Evolutionary conservation across 2,888 invertebrate genomes (phyloP).

Genomic region (Eudemis profundana): DNA sequence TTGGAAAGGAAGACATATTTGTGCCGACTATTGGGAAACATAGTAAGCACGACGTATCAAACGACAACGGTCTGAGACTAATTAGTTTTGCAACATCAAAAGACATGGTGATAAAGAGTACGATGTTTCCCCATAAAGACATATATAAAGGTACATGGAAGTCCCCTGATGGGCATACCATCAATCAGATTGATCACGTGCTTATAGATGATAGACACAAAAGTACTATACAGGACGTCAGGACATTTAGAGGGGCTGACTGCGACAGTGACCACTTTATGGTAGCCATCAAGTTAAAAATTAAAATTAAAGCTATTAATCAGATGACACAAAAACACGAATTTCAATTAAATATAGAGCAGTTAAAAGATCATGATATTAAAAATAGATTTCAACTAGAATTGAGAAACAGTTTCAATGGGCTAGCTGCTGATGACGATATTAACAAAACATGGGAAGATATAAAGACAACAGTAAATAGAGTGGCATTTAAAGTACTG

Average conservation of each 20-base stretch:
- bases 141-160: conserved; percentile 3
- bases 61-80: conserved; percentile 1
- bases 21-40: background rate
- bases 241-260: background rate
- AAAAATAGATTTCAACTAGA: background rate
- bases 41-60: background rate
- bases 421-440: background rate
- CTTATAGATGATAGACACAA: background rate
- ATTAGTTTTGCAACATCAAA: background rate
- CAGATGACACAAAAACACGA: background rate
- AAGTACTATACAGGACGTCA: background rate
- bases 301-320: background rate
- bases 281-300: background rate
- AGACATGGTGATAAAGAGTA: background rate
- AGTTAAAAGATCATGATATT: background rate
- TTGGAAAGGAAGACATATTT: background rate
- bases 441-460: background rate
- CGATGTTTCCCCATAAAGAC: background rate
- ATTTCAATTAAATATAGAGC: background rate
- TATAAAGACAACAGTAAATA: background rate
- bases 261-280: conserved; percentile 2
- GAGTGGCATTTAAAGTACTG: background rate
- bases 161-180: background rate
- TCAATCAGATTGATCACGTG: background rate
- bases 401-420: background rate